These are phyloP conservation scores for Agrotis puta DNA, from an alignment of 2,888 invertebrate species.

Conservation along the genomic window DNA sequence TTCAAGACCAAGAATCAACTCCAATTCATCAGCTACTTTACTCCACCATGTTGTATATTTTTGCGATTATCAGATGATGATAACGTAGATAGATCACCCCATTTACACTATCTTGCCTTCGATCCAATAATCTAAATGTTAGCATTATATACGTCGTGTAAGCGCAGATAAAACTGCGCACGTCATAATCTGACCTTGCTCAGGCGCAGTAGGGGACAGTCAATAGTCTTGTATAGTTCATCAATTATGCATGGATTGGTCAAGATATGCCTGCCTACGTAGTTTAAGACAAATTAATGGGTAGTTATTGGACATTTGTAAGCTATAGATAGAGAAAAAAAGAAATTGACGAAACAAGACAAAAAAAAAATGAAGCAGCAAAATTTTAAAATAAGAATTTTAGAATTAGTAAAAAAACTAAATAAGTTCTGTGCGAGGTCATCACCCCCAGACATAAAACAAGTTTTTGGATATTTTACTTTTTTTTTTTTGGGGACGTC, in stretches of 20 bases:
- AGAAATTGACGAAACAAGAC: too few species aligned
- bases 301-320: constrained; percentile 5
- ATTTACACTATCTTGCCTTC: constrained; percentile 43
- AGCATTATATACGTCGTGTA: constrained; percentile 29
- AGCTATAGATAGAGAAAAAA: neutral
- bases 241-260: constrained; percentile 40
- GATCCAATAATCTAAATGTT: constrained; percentile 56
- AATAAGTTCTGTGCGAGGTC: too few species aligned
- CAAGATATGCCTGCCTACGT: constrained; percentile 15
- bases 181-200: constrained; percentile 53
- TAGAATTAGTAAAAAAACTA: too few species aligned
- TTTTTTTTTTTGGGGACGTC: too few species aligned
- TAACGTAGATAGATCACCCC: constrained; percentile 39
- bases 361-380: too few species aligned
- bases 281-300: constrained; percentile 19
- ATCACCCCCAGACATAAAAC: too few species aligned
- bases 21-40: neutral
- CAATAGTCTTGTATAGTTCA: constrained; percentile 12
- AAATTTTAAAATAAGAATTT: too few species aligned
- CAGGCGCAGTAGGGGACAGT: constrained; percentile 28
- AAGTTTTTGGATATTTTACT: too few species aligned
- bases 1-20: neutral
- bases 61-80: constrained; percentile 34
- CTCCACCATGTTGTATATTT: constrained; percentile 16
- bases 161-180: constrained; percentile 39